Conservation (phyloP, 1,140 invertebrate genomes). For the Theocolax elegans region DNA sequence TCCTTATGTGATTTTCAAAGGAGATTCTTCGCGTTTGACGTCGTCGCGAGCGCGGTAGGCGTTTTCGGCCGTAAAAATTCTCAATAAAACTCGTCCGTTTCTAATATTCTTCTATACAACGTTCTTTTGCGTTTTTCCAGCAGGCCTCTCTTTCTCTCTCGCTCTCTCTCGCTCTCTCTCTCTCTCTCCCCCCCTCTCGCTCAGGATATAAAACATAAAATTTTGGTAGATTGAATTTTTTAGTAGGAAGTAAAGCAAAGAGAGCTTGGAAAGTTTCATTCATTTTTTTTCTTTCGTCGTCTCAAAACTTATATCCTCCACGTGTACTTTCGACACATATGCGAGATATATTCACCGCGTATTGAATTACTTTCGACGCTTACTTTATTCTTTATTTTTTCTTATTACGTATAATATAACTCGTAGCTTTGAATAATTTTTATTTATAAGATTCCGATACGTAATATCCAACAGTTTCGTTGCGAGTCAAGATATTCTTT, state of each 20-base stretch:
- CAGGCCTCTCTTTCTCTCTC: slow-evolving; percentile 7
- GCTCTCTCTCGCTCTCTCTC: slow-evolving; percentile 3
- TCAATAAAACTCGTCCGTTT: slow-evolving; percentile 56
- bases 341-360: slow-evolving; percentile 24
- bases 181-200: slow-evolving; percentile 16
- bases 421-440: slow-evolving; percentile 28
- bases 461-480: too few relatives aligned
- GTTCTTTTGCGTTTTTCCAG: too few relatives aligned
- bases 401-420: slow-evolving; percentile 8
- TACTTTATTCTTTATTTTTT: too few relatives aligned
- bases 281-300: background rate
- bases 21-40: too few relatives aligned
- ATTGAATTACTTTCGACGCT: slow-evolving; percentile 14
- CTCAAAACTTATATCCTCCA: background rate
- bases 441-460: too few relatives aligned
- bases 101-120: slow-evolving; percentile 52
- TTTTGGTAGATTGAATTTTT: slow-evolving; percentile 57
- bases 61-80: slow-evolving; percentile 50
- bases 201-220: slow-evolving; percentile 50
- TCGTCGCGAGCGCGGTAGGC: slow-evolving; percentile 8
- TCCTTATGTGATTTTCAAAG: too few relatives aligned
- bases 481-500: too few relatives aligned
- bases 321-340: slow-evolving; percentile 13
- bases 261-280: background rate
- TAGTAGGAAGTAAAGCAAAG: slow-evolving; percentile 31